Evolutionary conservation across 2,113 vertebrate genomes (phyloP).

Genomic region (Zootoca vivipara): DNA sequence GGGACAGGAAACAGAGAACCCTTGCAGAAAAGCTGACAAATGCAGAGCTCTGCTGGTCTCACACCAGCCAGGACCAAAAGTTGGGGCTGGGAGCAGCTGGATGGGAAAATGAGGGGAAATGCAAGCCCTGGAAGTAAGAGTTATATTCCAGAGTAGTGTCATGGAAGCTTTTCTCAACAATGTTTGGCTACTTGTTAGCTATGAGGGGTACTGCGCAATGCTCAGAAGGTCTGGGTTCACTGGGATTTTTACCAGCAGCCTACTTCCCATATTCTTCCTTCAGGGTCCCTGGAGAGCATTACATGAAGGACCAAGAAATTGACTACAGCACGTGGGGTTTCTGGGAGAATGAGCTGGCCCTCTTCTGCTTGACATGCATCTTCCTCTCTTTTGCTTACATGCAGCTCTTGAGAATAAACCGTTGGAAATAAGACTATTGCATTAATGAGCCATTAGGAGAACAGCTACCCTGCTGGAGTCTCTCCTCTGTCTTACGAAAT

Average conservation of each 20-base stretch:
- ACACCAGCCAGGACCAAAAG: no score
- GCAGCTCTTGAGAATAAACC: constrained; percentile 25
- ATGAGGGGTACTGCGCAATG: no score
- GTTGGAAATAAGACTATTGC: constrained; percentile 16
- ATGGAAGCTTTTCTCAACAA: background rate
- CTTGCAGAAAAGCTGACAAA: background rate
- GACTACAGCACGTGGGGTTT: constrained; percentile 82
- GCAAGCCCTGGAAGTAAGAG: no score
- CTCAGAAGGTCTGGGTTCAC: no score
- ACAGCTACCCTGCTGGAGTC: background rate
- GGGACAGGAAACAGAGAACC: no score
- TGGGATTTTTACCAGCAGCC: background rate
- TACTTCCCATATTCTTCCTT: constrained; percentile 17
- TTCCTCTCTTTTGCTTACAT: constrained; percentile 67
- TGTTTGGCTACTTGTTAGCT: background rate
- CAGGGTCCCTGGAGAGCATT: constrained; percentile 74
- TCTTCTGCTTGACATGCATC: constrained; percentile 69
- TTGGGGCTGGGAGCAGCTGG: background rate
- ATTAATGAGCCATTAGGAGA: background rate
- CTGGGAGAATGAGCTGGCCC: constrained; percentile 82
- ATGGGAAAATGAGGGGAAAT: no score
- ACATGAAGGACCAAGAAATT: constrained; percentile 67
- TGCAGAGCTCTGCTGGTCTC: background rate
- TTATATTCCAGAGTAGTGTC: background rate
- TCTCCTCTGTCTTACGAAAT: background rate